Evolutionary conservation across 1,140 invertebrate genomes (phyloP).

Genomic region (Cryptotermes secundus): DNA sequence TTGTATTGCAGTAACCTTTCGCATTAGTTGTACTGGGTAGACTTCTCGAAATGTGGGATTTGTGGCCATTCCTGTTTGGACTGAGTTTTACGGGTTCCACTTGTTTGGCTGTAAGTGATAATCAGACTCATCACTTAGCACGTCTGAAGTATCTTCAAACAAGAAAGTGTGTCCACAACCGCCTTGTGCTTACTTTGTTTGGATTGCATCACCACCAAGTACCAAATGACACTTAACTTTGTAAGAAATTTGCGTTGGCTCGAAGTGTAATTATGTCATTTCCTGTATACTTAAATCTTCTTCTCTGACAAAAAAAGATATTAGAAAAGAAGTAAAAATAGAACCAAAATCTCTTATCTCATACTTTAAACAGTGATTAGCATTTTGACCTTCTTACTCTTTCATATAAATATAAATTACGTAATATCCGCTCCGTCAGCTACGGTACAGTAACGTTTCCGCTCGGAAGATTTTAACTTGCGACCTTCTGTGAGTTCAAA

Average conservation of each 20-base stretch:
- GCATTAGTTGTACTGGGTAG: no score
- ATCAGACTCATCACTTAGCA: no score
- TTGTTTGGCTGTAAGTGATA: no score
- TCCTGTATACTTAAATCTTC: background rate
- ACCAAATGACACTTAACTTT: background rate
- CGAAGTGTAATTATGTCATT: background rate
- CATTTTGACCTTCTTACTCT: background rate
- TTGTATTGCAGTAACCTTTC: no score
- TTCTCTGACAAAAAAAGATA: background rate
- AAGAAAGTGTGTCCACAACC: background rate
- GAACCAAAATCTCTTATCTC: background rate
- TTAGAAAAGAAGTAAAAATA: background rate
- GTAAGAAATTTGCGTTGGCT: background rate
- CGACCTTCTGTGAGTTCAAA: background rate
- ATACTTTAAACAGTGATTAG: background rate
- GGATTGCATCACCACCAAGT: background rate
- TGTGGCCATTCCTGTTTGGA: no score
- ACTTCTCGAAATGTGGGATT: no score
- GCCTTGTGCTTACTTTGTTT: background rate
- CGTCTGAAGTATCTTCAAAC: no score
- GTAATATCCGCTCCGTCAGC: background rate
- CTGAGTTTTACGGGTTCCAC: no score
- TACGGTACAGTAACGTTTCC: background rate
- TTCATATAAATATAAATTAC: background rate
- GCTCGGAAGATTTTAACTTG: background rate